phyloP scores from a whole-genome alignment of 1,140 invertebrate genomes.

The Anthonomus grandis region DNA sequence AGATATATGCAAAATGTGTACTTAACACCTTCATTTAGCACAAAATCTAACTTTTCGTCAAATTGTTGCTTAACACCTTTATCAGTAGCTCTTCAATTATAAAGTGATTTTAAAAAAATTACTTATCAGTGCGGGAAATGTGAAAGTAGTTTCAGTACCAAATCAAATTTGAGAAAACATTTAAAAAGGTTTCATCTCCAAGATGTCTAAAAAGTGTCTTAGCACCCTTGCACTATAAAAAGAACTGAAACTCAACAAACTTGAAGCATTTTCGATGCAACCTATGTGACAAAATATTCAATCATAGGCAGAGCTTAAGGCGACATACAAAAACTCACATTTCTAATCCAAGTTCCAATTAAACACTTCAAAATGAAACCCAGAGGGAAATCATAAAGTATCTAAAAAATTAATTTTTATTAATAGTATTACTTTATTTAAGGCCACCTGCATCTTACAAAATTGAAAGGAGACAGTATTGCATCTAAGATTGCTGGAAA shows the following conservation, averaged over 20 bases:
- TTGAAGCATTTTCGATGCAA: background rate
- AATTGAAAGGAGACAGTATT: slow-evolving; percentile 11
- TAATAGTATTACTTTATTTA: no score
- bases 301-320: background rate
- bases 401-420: background rate
- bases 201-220: background rate
- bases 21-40: no score
- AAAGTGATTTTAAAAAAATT: background rate
- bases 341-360: background rate
- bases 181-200: background rate
- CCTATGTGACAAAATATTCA: background rate
- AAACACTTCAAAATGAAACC: background rate
- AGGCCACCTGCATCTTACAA: slow-evolving; percentile 17
- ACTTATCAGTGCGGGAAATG: background rate
- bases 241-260: background rate
- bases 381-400: no score
- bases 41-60: no score
- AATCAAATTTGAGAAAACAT: background rate
- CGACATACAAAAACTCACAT: background rate
- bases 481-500: slow-evolving; percentile 26
- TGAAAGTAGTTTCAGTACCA: background rate
- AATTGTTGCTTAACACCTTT: no score
- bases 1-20: no score
- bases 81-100: no score
- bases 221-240: background rate